Evolutionary conservation across 2,113 vertebrate species (phyloP), one percentile per base, ranked within the genome.

Genomic region (Thymallus thymallus): DNA sequence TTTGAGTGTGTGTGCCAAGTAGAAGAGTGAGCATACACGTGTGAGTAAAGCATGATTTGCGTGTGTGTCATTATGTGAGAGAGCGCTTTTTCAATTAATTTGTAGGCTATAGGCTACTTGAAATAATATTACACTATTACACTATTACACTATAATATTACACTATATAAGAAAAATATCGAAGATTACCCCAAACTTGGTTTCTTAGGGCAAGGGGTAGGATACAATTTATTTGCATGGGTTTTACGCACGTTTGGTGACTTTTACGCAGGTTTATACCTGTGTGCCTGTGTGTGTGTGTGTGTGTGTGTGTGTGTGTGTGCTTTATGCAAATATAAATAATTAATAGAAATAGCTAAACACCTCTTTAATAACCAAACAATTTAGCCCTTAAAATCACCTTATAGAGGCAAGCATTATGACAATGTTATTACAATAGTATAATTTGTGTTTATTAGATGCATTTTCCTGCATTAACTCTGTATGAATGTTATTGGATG

Each of bases 261-360:
- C n/a, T 23, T 23, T 45, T 26, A n/a, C 20, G 10, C 5, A 45
- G 51, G 51, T 51, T 41, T 58, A 58, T 30, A 51, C 30, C 56
- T 68, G 20, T 62, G 76, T 63, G 64, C 46, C 23, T 72, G 51
- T 71, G 70, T 56, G 48, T 73, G 71, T 48, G 71, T 65, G 61
- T 55, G 73, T 26, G 68, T 5, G 68, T 51, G 46, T 55, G 48
- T 68, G 67, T 24, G 26, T 18, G 29, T 30, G 26, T 30, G 26
- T 32, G 24, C 13, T 29, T 65, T 30, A 3, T 65, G 45, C 45
- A 65, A 18, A 26, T 18, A 1, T 65, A 10, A 9, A 65, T 5
- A 26, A 26, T 23, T 22, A 61, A 58, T 5, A 58, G 55, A 20
- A 58, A 58, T n/a, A 58, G 1, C 55, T 58, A 58, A 18, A n/a